phyloP scores from a whole-genome alignment of 2,888 invertebrate species.

The Zygothrica quintamaculata region DNA sequence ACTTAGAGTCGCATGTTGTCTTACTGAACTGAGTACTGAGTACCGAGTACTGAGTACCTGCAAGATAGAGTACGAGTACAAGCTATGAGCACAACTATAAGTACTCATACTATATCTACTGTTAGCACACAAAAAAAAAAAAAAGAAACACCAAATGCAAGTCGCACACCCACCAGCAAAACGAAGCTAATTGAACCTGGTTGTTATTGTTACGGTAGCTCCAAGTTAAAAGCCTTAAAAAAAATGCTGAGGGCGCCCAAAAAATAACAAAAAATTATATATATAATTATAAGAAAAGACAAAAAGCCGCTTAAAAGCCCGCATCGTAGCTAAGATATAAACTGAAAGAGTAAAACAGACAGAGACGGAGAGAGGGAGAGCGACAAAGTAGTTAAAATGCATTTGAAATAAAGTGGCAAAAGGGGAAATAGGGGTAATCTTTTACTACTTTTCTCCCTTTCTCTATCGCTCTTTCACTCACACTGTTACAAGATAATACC shows the following conservation, averaged over 20 bases:
- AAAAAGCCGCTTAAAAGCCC: slow-evolving; percentile 33
- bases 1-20: slow-evolving; percentile 50
- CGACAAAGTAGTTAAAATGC: slow-evolving; percentile 24
- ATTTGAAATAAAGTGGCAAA: too few species aligned
- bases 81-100: neutral
- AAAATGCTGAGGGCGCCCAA: slow-evolving; percentile 46
- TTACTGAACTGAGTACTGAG: neutral
- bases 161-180: slow-evolving; percentile 35
- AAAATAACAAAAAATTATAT: too few species aligned
- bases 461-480: too few species aligned
- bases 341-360: neutral
- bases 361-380: neutral
- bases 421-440: neutral
- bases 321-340: slow-evolving; percentile 14
- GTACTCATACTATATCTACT: neutral
- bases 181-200: slow-evolving; percentile 38
- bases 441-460: too few species aligned
- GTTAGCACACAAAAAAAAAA: too few species aligned
- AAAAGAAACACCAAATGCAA: slow-evolving; percentile 4
- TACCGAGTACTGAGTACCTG: neutral
- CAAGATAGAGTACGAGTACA: neutral
- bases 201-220: slow-evolving; percentile 40
- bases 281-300: too few species aligned
- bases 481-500: slow-evolving; percentile 29
- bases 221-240: slow-evolving; percentile 3